Evolutionary conservation across 2,797 vertebrate genomes (phyloP).

Genomic region (Dallia pectoralis): DNA sequence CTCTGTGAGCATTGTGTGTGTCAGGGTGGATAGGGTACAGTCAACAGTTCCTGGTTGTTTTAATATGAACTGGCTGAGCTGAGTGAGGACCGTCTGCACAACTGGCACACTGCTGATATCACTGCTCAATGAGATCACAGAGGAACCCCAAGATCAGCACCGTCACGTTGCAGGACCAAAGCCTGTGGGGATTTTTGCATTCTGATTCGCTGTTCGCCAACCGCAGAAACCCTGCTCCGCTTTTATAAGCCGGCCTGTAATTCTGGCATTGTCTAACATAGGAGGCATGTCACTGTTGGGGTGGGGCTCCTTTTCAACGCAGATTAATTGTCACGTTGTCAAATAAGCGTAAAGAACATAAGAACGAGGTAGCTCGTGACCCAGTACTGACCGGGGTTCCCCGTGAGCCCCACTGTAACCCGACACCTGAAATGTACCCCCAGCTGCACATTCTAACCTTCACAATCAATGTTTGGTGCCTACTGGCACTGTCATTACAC

Average conservation of each 20-base stretch:
- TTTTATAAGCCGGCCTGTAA: slow-evolving; percentile 27
- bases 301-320: slow-evolving; percentile 43
- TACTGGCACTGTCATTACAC: slow-evolving; percentile 50
- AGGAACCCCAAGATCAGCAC: slow-evolving; percentile 48
- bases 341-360: slow-evolving; percentile 55
- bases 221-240: slow-evolving; percentile 26
- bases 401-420: slow-evolving; percentile 30
- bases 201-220: slow-evolving; percentile 34
- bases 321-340: slow-evolving; percentile 54
- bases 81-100: slow-evolving; percentile 69
- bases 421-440: slow-evolving; percentile 37
- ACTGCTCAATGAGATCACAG: slow-evolving; percentile 63
- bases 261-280: slow-evolving; percentile 51
- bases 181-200: slow-evolving; percentile 19
- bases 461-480: slow-evolving; percentile 46
- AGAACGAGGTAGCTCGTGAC: too few relatives aligned
- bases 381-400: too few relatives aligned
- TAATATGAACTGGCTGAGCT: slow-evolving; percentile 71
- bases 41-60: slow-evolving; percentile 67
- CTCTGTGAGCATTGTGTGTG: slow-evolving; percentile 43
- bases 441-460: slow-evolving; percentile 48
- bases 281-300: slow-evolving; percentile 28
- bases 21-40: slow-evolving; percentile 54
- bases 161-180: slow-evolving; percentile 45
- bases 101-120: slow-evolving; percentile 60